Conservation (phyloP, 2,797 vertebrate species). For the Myotis vivesi region DNA sequence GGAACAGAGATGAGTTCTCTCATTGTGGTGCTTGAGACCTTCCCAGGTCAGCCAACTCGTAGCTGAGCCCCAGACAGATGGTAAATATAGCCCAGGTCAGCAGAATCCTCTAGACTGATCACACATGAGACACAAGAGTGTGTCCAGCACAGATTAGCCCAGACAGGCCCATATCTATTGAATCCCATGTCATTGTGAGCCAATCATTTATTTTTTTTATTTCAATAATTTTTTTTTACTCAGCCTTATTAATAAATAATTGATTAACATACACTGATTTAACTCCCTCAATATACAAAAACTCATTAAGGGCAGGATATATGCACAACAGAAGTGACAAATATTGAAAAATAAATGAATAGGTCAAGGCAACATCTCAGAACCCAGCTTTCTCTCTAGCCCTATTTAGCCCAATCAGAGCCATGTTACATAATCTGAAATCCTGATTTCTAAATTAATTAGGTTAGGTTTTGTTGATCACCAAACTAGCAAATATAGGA, state of each 20-base stretch:
- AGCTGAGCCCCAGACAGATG: too few species aligned
- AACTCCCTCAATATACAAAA: background rate
- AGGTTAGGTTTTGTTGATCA: too few species aligned
- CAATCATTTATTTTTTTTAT: background rate
- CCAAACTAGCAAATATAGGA: background rate
- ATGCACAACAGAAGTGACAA: background rate
- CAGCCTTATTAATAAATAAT: background rate
- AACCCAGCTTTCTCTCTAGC: rapidly evolving
- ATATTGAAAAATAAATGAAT: background rate
- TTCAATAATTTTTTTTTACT: background rate
- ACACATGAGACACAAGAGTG: rapidly evolving
- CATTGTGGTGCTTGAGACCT: background rate
- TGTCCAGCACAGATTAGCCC: background rate
- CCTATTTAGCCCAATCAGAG: background rate
- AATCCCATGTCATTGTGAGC: background rate
- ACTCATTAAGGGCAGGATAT: background rate
- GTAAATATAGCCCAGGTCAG: background rate
- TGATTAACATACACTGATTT: background rate
- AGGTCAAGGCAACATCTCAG: background rate
- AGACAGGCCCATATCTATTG: background rate
- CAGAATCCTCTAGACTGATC: background rate
- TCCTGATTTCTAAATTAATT: background rate
- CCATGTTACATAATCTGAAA: background rate
- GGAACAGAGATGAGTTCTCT: background rate
- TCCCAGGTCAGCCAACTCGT: background rate